These are phyloP conservation scores for Camponotus pennsylvanicus DNA, from an alignment of 1,140 invertebrate species.

Conservation along the genomic window DNA sequence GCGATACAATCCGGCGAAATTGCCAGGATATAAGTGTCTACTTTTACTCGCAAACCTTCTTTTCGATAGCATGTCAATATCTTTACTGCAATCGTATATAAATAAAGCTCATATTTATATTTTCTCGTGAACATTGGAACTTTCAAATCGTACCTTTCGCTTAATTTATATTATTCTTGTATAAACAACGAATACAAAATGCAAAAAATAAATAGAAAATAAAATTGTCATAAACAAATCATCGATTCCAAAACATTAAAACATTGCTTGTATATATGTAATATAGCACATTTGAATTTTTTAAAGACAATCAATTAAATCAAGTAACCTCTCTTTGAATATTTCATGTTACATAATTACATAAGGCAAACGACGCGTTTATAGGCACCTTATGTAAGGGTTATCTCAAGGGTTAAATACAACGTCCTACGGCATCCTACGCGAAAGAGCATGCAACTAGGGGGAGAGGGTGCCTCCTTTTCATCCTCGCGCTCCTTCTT, in stretches of 20 bases:
- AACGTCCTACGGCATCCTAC: constrained; percentile 17
- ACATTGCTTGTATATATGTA: background rate
- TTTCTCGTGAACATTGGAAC: background rate
- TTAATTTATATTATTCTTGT: background rate
- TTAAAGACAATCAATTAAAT: background rate
- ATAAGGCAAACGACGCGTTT: constrained; percentile 11
- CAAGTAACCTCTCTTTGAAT: background rate
- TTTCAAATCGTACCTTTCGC: background rate
- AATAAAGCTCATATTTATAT: background rate
- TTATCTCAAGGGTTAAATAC: constrained; percentile 49
- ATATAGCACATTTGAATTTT: background rate
- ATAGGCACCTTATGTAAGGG: constrained; percentile 8
- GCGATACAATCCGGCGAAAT: constrained; percentile 46
- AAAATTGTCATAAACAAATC: background rate
- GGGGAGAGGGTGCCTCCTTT: constrained; percentile 28
- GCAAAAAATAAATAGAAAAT: background rate
- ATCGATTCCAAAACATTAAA: background rate
- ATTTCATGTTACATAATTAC: constrained; percentile 29
- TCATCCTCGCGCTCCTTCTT: constrained; percentile 56
- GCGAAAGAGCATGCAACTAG: constrained; percentile 38
- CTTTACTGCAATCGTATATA: background rate
- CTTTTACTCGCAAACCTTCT: background rate
- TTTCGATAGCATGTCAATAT: background rate
- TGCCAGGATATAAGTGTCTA: background rate
- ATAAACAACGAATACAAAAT: background rate